Conservation (phyloP, 2,888 invertebrate species). For the Hipparchia sbordonii region DNA sequence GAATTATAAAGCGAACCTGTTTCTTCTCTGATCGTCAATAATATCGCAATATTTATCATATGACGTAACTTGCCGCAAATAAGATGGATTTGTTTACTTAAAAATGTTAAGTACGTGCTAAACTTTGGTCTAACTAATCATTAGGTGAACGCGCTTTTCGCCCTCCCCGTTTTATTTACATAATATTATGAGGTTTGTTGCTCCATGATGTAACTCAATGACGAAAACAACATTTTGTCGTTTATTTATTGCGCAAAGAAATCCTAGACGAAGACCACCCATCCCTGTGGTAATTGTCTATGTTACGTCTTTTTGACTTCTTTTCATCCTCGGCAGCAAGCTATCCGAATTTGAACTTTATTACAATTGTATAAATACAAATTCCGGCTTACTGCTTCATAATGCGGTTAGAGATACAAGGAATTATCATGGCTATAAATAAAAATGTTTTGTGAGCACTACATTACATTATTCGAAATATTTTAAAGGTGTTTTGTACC, state of each 20-base stretch:
- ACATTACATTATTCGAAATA: constrained; percentile 7
- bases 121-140: too few relatives aligned
- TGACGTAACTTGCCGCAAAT: too few relatives aligned
- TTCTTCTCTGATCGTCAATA: too few relatives aligned
- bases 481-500: too few relatives aligned
- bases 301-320: constrained; percentile 24
- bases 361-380: background rate
- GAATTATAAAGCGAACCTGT: too few relatives aligned
- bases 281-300: constrained; percentile 19
- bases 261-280: constrained; percentile 33
- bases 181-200: background rate
- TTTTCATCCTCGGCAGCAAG: constrained; percentile 17
- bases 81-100: too few relatives aligned
- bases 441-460: constrained; percentile 19
- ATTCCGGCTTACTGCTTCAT: background rate
- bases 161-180: too few relatives aligned
- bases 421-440: constrained; percentile 27
- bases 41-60: too few relatives aligned
- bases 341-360: constrained; percentile 18
- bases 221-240: constrained; percentile 2
- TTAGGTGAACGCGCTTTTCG: too few relatives aligned
- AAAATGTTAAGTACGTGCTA: too few relatives aligned
- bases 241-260: constrained; percentile 26
- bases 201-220: background rate
- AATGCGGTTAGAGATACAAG: constrained; percentile 5